Percentiles rank a stretch among this genome's conserved stretches.
These are phyloP conservation scores for Phenganax marumi DNA, from an alignment of 92 coral and sea anemone genomes.

Conservation along the genomic window DNA sequence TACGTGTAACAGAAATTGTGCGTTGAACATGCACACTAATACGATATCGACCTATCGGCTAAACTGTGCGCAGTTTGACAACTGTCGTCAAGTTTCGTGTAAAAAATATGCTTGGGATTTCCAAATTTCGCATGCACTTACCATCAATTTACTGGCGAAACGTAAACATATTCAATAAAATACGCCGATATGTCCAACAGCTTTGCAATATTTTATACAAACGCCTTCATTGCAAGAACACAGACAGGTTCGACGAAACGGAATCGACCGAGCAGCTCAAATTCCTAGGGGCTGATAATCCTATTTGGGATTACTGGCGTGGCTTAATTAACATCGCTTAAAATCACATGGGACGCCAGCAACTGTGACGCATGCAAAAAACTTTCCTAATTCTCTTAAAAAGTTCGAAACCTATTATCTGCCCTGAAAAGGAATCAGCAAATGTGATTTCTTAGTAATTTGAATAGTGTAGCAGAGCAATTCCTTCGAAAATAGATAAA, in stretches of 20 bases:
- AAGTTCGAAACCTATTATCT: too few relatives aligned
- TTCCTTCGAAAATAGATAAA: too few relatives aligned
- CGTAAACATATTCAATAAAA: not conserved
- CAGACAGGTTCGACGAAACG: not conserved
- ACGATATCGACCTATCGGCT: not conserved
- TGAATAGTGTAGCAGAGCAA: too few relatives aligned
- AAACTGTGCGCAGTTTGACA: not conserved
- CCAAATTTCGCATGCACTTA: constrained; percentile 1
- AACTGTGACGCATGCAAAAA: not conserved
- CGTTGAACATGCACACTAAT: not conserved
- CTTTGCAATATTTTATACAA: not conserved
- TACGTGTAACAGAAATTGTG: not conserved
- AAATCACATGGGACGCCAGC: not conserved
- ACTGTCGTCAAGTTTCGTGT: not conserved
- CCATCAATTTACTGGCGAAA: constrained; percentile 7
- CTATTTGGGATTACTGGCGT: not conserved
- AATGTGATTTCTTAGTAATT: too few relatives aligned
- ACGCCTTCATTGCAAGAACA: not conserved
- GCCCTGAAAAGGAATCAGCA: too few relatives aligned
- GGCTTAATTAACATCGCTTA: constrained; percentile 19
- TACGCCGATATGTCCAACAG: constrained; percentile 28
- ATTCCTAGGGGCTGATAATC: constrained; percentile 25
- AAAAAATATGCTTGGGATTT: not conserved
- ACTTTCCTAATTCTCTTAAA: not conserved
- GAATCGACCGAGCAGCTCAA: not conserved